phyloP scores from a whole-genome alignment of 2,888 invertebrate genomes.

The Ormyrus thymus region DNA sequence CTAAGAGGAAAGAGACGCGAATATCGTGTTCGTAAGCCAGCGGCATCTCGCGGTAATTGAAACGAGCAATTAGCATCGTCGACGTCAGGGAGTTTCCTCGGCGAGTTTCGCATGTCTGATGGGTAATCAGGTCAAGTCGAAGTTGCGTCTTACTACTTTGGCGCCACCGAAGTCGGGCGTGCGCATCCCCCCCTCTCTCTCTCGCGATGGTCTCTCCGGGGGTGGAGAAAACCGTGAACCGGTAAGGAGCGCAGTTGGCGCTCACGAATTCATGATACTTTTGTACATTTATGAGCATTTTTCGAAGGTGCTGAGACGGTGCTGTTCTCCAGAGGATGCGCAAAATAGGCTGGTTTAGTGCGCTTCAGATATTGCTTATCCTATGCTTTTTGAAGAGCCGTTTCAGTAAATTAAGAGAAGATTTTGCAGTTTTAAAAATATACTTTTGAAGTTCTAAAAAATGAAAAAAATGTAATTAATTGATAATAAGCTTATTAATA shows the following conservation, averaged over 20 bases:
- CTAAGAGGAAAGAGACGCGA: conserved; percentile 23
- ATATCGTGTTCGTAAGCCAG: conserved; percentile 57
- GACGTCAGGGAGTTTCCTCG: conserved; percentile 26
- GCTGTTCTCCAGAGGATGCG: too few species aligned
- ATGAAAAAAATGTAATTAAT: too few species aligned
- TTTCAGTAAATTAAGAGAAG: too few species aligned
- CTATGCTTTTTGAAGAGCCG: too few species aligned
- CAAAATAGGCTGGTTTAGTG: too few species aligned
- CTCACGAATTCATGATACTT: not conserved
- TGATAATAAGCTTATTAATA: too few species aligned
- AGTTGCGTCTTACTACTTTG: conserved; percentile 45
- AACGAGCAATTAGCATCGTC: conserved; percentile 51
- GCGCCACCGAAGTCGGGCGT: not conserved
- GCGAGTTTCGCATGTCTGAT: conserved; percentile 50
- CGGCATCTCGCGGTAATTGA: conserved; percentile 48
- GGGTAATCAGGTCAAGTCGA: conserved; percentile 52
- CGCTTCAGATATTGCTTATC: too few species aligned
- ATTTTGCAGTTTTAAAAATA: too few species aligned
- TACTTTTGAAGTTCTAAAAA: too few species aligned
- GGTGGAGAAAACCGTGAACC: not conserved
- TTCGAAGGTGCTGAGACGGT: too few species aligned
- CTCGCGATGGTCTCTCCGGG: not conserved
- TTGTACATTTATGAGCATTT: too few species aligned
- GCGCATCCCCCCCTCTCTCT: not conserved
- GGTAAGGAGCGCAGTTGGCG: not conserved